These are phyloP conservation scores for Ephialtes manifestator DNA, from an alignment of 2,888 invertebrate species.

Conservation along the genomic window DNA sequence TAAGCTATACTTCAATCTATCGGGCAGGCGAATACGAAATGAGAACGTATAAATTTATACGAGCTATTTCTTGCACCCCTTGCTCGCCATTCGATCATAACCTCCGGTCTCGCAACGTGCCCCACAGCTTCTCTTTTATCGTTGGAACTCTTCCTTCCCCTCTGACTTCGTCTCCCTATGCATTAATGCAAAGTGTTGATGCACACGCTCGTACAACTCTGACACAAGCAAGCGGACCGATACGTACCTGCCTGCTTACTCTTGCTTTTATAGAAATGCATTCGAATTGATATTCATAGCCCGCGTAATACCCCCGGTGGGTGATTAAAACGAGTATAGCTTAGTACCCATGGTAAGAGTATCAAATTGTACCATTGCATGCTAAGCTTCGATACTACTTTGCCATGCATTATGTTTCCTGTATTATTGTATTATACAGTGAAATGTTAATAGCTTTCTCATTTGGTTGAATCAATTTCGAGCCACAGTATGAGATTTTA, in stretches of 20 bases:
- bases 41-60: slow-evolving; percentile 73
- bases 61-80: slow-evolving; percentile 63
- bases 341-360: neutral
- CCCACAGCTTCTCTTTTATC: slow-evolving; percentile 37
- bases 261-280: slow-evolving; percentile 48
- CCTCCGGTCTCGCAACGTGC: slow-evolving; percentile 9
- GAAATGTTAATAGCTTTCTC: too few relatives aligned
- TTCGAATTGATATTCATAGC: slow-evolving; percentile 63
- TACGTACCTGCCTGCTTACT: slow-evolving; percentile 5
- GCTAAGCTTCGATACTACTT: too few relatives aligned
- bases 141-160: neutral
- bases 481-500: too few relatives aligned
- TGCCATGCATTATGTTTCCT: too few relatives aligned
- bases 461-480: too few relatives aligned
- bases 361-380: neutral
- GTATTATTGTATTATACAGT: too few relatives aligned
- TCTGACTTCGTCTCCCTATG: slow-evolving; percentile 44
- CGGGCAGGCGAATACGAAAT: slow-evolving; percentile 71
- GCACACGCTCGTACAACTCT: slow-evolving; percentile 40
- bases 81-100: slow-evolving; percentile 69
- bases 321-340: neutral
- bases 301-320: slow-evolving; percentile 39
- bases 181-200: slow-evolving; percentile 68
- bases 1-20: slow-evolving; percentile 73
- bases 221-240: slow-evolving; percentile 19